These are phyloP conservation scores for Peromyscus nudipes DNA, from an alignment of 2,797 vertebrate species.

Conservation along the genomic window DNA sequence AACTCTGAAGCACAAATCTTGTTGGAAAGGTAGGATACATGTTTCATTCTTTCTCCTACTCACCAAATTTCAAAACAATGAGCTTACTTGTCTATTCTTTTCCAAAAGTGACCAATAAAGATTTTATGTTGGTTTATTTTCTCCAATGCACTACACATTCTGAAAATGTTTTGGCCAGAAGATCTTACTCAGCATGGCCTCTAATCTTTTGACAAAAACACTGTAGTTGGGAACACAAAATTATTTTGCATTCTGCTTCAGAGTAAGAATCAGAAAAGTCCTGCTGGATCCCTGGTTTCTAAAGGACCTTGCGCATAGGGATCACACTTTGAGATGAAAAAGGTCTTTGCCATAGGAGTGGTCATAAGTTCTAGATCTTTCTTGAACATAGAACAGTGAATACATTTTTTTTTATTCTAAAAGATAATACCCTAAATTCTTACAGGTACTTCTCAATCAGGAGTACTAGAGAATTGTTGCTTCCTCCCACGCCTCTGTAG, in stretches of 20 bases:
- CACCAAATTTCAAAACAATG: constrained; percentile 16
- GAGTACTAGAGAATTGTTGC: background rate
- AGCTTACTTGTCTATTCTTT: background rate
- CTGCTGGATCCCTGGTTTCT: background rate
- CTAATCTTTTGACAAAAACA: background rate
- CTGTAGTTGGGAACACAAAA: background rate
- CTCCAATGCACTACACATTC: background rate
- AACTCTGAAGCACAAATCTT: background rate
- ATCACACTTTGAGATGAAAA: background rate
- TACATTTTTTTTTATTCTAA: background rate
- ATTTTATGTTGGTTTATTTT: background rate
- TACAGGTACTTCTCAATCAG: background rate
- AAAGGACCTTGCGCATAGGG: background rate
- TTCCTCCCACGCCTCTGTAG: background rate
- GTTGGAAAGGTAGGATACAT: constrained; percentile 35
- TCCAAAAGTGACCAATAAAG: background rate
- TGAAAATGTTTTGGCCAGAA: background rate
- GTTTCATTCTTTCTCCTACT: background rate
- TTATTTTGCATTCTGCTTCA: background rate
- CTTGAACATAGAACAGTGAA: background rate
- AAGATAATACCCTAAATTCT: background rate
- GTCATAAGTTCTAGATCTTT: background rate
- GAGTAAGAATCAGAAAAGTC: background rate
- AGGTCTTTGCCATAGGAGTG: background rate
- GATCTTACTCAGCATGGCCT: background rate